Evolutionary conservation across 2,888 invertebrate species (phyloP), one percentile per base, ranked within the genome.

Genomic region (Apamea anceps): DNA sequence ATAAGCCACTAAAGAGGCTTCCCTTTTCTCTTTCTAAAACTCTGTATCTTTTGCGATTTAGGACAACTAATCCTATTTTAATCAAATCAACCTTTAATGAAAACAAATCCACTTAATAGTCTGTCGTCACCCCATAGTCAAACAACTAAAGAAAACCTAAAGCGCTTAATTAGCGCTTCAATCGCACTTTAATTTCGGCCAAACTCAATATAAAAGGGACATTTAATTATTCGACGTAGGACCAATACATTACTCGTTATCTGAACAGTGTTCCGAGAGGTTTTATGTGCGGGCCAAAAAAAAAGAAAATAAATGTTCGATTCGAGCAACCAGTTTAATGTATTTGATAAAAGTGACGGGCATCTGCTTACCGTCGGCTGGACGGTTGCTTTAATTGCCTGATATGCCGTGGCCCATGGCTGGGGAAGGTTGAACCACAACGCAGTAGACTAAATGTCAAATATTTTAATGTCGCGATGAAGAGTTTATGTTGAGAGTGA

Each of bases 321-420:
- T 91, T 93, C 94, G 93, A 94, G 94, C 94, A 94, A 93, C 94
- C 94, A 94, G 94, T 96, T 96, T 96, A 96, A 96, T 96, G 96
- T 95, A 95, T 96, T 95, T 96, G 96, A 96, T 97, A 97, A 96
- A 94, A 95, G 92, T 96, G 96, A 96, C 96, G 95, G 96, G 93
- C 96, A 94, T 95, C 96, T 96, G 96, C 95, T 95, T 95, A 95
- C 96, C 92, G 95, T 95, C 94, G 90, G 91, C 88, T 89, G 90
- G 88, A 90, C 91, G 93, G 93, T 91, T 91, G 92, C 92, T 96
- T 96, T 96, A 96, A 97, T 96, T 96, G 96, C 96, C 93, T 93
- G 96, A 96, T 96, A 96, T 92, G 92, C 94, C 94, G 93, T 93
- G 28, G 57, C 57, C 65, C 57, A 66, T 37, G 15, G 15, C 81